These are phyloP conservation scores for Hypomecis atomaria DNA, from an alignment of 2,888 invertebrate genomes.

Conservation along the genomic window DNA sequence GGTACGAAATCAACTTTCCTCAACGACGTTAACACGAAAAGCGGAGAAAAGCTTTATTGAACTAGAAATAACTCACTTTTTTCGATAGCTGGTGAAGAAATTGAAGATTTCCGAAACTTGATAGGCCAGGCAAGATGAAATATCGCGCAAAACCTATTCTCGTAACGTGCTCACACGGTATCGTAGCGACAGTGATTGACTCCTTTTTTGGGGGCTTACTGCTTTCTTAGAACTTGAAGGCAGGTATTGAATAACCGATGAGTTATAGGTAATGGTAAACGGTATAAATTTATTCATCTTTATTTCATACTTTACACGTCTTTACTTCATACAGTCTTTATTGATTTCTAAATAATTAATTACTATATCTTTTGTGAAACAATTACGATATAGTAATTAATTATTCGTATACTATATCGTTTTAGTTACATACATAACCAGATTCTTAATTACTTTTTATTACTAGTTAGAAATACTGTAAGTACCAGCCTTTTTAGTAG, in stretches of 20 bases:
- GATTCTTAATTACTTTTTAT: too few relatives aligned
- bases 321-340: too few relatives aligned
- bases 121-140: constrained; percentile 20
- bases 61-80: constrained; percentile 8
- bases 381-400: too few relatives aligned
- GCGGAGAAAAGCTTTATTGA: background rate
- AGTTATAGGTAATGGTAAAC: background rate
- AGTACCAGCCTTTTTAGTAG: too few relatives aligned
- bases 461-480: too few relatives aligned
- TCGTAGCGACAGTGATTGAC: constrained; percentile 27
- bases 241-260: constrained; percentile 13
- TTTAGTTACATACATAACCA: too few relatives aligned
- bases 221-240: constrained; percentile 14
- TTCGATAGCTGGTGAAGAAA: constrained; percentile 2
- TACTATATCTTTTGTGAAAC: too few relatives aligned
- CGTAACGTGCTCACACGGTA: constrained; percentile 15
- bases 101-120: constrained; percentile 8
- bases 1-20: background rate
- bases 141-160: constrained; percentile 13
- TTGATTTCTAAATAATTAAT: too few relatives aligned
- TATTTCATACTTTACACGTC: background rate
- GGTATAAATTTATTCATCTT: background rate
- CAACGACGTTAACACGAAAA: background rate
- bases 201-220: constrained; percentile 16
- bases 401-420: too few relatives aligned